A percentile compares a stretch with the other conserved stretches of the same genome.
phyloP scores from a whole-genome alignment of 2,888 invertebrate genomes.

The Sarcophaga subvicina region DNA sequence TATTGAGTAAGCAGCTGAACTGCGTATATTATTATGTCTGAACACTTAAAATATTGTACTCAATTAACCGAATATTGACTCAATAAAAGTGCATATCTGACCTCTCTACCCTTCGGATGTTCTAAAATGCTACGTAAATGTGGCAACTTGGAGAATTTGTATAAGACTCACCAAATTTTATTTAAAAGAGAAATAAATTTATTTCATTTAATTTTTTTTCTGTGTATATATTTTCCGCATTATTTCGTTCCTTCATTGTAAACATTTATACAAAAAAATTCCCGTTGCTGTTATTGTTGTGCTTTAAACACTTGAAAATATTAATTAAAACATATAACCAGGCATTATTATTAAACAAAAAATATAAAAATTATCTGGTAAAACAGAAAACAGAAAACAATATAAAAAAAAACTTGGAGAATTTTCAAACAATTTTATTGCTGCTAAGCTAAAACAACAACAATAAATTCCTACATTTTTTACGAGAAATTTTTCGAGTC shows the following conservation, averaged over 20 bases:
- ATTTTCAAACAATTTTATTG: slow-evolving; percentile 33
- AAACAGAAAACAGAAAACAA: not conserved
- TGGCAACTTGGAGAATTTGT: too few species aligned
- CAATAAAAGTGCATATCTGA: too few species aligned
- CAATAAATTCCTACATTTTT: slow-evolving; percentile 5
- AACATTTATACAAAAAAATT: not conserved
- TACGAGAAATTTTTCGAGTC: slow-evolving; percentile 15
- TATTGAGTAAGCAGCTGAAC: too few species aligned
- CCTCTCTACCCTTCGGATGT: too few species aligned
- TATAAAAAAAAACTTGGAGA: slow-evolving; percentile 11
- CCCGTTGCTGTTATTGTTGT: slow-evolving; percentile 11
- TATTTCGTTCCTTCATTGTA: slow-evolving; percentile 1
- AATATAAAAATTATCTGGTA: not conserved
- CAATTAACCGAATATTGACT: too few species aligned
- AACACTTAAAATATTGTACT: too few species aligned
- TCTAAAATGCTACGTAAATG: too few species aligned
- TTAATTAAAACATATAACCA: slow-evolving; percentile 65
- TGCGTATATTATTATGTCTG: too few species aligned
- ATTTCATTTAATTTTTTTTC: not conserved
- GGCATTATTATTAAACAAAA: slow-evolving; percentile 47
- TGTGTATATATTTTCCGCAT: not conserved
- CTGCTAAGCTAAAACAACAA: slow-evolving; percentile 13
- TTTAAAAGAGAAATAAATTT: too few species aligned
- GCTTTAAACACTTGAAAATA: slow-evolving; percentile 61
- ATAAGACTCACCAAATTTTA: too few species aligned